Evolutionary conservation across 1,140 invertebrate genomes (phyloP).

Genomic region (Sarcophaga peregrina): DNA sequence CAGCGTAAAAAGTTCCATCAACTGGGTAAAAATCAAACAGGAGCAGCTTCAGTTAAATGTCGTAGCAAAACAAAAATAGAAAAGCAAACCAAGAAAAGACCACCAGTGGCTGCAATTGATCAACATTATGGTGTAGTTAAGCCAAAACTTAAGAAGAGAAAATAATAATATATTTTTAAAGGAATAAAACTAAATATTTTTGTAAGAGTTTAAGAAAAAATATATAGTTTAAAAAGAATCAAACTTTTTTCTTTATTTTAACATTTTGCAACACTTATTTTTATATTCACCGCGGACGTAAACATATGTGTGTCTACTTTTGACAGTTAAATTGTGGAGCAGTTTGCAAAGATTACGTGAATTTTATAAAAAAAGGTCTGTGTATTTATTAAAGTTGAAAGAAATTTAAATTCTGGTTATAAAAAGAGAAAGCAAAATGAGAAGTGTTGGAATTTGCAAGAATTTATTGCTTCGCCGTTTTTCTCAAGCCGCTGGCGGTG

Average conservation of each 20-base stretch:
- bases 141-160: constrained; percentile 58
- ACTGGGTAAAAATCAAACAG: constrained; percentile 68
- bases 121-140: constrained; percentile 62
- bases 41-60: constrained; percentile 66
- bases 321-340: constrained; percentile 2
- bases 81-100: constrained; percentile 62
- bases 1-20: constrained; percentile 67
- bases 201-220: not conserved
- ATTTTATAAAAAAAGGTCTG: constrained; percentile 38
- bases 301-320: constrained; percentile 1
- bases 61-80: constrained; percentile 64
- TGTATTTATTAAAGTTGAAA: not conserved
- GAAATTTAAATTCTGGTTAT: not conserved
- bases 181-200: not conserved
- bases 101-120: constrained; percentile 58
- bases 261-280: not conserved
- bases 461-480: constrained; percentile 52
- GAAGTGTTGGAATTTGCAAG: constrained; percentile 45
- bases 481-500: constrained; percentile 49
- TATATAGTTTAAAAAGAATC: not conserved
- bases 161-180: constrained; percentile 49
- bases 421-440: constrained; percentile 49
- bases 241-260: not conserved
- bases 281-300: not conserved
- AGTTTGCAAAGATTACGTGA: constrained; percentile 58